Evolutionary conservation across 2,797 vertebrate species (phyloP), one percentile per base, ranked within the genome.

Genomic region (Semotilus atromaculatus): DNA sequence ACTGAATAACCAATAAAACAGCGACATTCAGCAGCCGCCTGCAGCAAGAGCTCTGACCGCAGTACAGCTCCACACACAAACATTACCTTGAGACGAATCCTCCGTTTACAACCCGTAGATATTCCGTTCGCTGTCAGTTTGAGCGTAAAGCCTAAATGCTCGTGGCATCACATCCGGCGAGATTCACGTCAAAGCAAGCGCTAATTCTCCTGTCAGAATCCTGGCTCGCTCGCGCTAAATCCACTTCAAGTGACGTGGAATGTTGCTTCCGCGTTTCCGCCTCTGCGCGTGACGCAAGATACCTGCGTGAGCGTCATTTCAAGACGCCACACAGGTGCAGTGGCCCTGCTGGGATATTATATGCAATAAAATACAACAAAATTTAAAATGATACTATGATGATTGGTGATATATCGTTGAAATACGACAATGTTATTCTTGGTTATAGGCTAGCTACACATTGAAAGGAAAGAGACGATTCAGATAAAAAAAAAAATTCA

Each of bases 181-280:
- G 45, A 45, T 66, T 82, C 8, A 40, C 29, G n/a, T 71, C 68
- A 76, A 85, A 66, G 23, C 51, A 60, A 58, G 87, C 60, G 77
- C 45, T 68, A 81, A 76, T 58, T 64, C 3, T 71, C 80, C 66
- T 53, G 82, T 48, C 77, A 67, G n/a, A 45, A 34, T 40, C 66
- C 43, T 86, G 85, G 66, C 72, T 74, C 10, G 78, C 62, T 78
- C 58, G 88, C 75, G 72, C 23, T 79, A 87, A 87, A 91, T 90
- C 92, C 94, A 94, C 94, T 92, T 93, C 92, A 79, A 80, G 91
- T 96, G 95, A 96, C 95, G 95, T 94, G 93, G 94, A 94, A 88
- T 7, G 88, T 90, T 85, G 92, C 95, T 96, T 96, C 95, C 95
- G 95, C 90, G 90, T 95, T 94, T 89, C 89, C 71, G 90, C 86